Base-by-base conservation (phyloP, 2,888 invertebrate species). In the Pyrochroa serraticornis region DNA sequence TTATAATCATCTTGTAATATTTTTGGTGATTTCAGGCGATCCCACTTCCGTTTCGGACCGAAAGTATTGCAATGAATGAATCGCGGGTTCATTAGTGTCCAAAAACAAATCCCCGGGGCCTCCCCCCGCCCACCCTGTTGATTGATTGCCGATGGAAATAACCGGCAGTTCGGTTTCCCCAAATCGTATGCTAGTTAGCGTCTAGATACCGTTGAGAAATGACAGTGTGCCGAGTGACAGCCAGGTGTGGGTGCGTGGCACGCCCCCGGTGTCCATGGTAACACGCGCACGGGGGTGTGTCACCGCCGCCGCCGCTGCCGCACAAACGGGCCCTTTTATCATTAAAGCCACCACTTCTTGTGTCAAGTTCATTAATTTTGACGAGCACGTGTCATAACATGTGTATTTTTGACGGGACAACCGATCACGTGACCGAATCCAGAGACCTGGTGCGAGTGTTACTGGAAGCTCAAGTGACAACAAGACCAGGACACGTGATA, bases 281-380 rank as follows among this genome's bases (percentile, higher is more conserved):
- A 76, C 76, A 70, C 67, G 67, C 70, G 69, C 66, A 67, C 66
- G 73, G 69, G 75, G 74, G 76, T 74, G 78, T 75, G 72, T 72
- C 74, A 69, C 71, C 69, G 66, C 69, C 63, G 68, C 71, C 71
- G 69, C 69, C 22, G 22, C 69, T 5, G 22, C 22, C 22, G 5
- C 22, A 66, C 63, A 60, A 69, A 71, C 68, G 68, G 63, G 66
- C 66, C 68, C 71, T 72, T 73, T 71, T 72, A 71, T 73, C 73
- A 72, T 72, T 72, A 72, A 69, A 70, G 67, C 70, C 64, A 63
- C 65, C 72, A 70, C 71, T 69, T 72, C 69, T 67, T 68, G 71
- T 70, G 71, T 72, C 71, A 68, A 71, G 70, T 73, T 75, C 75
- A 74, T 76, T 76, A 75, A 76, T 75, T 76, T 74, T 73, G 76